A percentile compares a stretch with the other conserved stretches of the same genome.
These are phyloP conservation scores for Spilogale gracilis DNA, from an alignment of 2,113 vertebrate species.

Conservation along the genomic window DNA sequence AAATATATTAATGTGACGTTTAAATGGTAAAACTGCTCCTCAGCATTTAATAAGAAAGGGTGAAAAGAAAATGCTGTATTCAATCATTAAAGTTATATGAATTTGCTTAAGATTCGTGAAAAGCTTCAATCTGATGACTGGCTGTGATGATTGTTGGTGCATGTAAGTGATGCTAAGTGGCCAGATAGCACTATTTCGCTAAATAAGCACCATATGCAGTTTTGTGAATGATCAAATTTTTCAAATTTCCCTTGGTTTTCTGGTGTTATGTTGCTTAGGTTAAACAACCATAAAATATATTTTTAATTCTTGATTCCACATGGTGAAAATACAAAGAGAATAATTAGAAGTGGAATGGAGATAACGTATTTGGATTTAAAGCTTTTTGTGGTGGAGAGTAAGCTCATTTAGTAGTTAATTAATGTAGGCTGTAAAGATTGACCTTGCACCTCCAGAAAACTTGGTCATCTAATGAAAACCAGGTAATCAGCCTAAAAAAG, in stretches of 20 bases:
- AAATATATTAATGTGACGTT: conserved; percentile 33
- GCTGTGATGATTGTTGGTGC: conserved; percentile 47
- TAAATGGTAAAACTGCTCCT: neutral
- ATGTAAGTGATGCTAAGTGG: conserved; percentile 27
- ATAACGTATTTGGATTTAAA: conserved; percentile 12
- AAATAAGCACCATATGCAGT: conserved; percentile 18
- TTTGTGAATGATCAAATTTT: conserved; percentile 25
- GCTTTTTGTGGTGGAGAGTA: neutral
- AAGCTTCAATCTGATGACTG: conserved; percentile 49
- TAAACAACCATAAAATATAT: neutral
- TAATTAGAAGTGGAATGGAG: conserved; percentile 31
- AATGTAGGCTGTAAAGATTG: neutral
- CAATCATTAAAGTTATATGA: conserved; percentile 40
- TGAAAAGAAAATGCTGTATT: conserved; percentile 8
- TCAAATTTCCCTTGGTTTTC: conserved; percentile 64
- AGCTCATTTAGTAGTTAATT: neutral
- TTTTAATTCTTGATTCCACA: conserved; percentile 55
- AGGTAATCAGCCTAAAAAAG: neutral
- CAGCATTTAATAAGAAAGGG: conserved; percentile 31
- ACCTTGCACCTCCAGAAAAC: neutral
- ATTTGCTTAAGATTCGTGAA: conserved; percentile 59
- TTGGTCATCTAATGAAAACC: neutral
- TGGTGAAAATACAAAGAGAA: conserved; percentile 34
- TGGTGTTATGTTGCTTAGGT: conserved; percentile 36
- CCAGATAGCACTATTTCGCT: conserved; percentile 57